These are phyloP conservation scores for Hipparchia semele DNA, from an alignment of 2,888 invertebrate genomes.

Conservation along the genomic window DNA sequence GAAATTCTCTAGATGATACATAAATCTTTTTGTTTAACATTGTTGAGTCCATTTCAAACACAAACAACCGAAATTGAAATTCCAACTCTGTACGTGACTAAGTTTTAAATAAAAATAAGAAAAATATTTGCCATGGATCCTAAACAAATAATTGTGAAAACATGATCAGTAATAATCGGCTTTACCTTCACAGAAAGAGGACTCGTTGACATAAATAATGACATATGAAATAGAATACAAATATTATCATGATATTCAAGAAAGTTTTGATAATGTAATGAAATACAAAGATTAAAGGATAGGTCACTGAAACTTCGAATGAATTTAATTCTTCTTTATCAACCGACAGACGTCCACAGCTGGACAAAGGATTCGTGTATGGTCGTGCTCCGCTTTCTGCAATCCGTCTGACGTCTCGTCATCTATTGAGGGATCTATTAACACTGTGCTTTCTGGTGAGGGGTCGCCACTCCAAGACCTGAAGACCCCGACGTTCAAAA, in stretches of 20 bases:
- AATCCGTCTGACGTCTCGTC: too few species aligned
- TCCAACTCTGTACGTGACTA: constrained; percentile 25
- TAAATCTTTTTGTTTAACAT: background rate
- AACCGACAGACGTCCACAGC: too few species aligned
- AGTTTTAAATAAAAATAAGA: constrained; percentile 22
- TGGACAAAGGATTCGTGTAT: too few species aligned
- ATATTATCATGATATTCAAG: background rate
- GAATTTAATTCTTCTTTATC: too few species aligned
- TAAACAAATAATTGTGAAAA: constrained; percentile 36
- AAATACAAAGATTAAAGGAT: too few species aligned
- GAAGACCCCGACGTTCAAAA: too few species aligned
- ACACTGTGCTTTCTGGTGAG: too few species aligned
- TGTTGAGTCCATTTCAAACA: background rate
- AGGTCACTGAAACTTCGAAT: too few species aligned
- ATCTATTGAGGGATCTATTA: too few species aligned
- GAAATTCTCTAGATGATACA: constrained; percentile 8
- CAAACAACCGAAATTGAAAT: constrained; percentile 11
- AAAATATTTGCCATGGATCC: constrained; percentile 40
- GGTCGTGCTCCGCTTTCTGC: too few species aligned
- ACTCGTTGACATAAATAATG: constrained; percentile 22
- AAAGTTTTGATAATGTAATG: constrained; percentile 1
- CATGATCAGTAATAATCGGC: constrained; percentile 15
- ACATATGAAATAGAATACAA: constrained; percentile 15
- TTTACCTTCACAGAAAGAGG: constrained; percentile 16
- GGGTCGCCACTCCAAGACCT: too few species aligned